These are phyloP conservation scores for Xanthorhoe spadicearia DNA, from an alignment of 2,888 invertebrate genomes.

Conservation along the genomic window DNA sequence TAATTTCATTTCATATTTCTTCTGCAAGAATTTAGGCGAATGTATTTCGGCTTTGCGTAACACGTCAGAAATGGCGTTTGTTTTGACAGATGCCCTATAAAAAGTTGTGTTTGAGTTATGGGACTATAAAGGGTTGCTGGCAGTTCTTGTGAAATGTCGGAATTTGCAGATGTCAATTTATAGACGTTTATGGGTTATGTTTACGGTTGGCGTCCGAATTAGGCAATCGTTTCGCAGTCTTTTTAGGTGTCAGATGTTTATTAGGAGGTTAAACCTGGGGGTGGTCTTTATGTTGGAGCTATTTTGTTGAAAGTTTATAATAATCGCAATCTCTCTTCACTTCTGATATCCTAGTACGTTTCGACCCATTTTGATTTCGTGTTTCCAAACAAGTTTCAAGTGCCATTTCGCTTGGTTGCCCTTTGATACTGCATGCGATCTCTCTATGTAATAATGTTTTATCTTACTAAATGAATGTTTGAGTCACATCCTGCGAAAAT, in stretches of 20 bases:
- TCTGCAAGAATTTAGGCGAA: conserved; percentile 15
- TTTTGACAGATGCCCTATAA: conserved; percentile 75
- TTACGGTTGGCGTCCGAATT: conserved; percentile 30
- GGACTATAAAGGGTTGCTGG: conserved; percentile 54
- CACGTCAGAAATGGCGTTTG: conserved; percentile 51
- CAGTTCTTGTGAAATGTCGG: conserved; percentile 51
- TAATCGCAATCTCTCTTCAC: too few species aligned
- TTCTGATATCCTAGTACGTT: too few species aligned
- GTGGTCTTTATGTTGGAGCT: background rate
- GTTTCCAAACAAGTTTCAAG: background rate
- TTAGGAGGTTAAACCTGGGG: background rate
- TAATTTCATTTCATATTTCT: background rate
- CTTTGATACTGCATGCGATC: conserved; percentile 40
- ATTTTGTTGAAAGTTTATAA: too few species aligned
- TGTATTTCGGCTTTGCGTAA: conserved; percentile 53
- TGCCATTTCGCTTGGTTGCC: background rate
- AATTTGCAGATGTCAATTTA: conserved; percentile 52
- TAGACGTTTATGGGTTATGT: conserved; percentile 27
- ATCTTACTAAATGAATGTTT: conserved; percentile 53
- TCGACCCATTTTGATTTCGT: too few species aligned
- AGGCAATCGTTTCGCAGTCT: conserved; percentile 19
- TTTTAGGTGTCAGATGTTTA: conserved; percentile 1
- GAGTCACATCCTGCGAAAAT: conserved; percentile 68
- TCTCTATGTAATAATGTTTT: conserved; percentile 27
- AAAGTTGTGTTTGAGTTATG: conserved; percentile 64